A percentile compares a stretch with the other conserved stretches of the same genome.
phyloP scores from a whole-genome alignment of 23 tunicate species.

The Styela clava region DNA sequence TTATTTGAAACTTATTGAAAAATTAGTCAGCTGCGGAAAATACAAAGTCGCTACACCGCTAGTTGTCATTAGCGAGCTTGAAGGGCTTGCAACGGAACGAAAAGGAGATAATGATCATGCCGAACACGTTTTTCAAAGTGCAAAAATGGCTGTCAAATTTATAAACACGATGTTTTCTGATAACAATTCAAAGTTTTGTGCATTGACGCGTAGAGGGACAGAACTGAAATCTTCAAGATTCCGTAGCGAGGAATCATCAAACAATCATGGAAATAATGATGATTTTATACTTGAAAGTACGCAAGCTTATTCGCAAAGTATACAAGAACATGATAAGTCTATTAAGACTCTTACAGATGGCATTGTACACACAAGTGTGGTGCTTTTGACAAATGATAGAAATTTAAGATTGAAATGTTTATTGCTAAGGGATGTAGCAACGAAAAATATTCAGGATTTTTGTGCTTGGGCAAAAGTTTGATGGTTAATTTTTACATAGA shows the following conservation, averaged over 20 bases:
- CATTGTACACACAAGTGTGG: constrained; percentile 17
- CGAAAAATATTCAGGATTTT: constrained; percentile 51
- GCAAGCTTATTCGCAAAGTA: constrained; percentile 34
- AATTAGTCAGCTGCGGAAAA: constrained; percentile 29
- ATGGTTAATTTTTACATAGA: too few relatives aligned
- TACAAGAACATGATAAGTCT: constrained; percentile 14
- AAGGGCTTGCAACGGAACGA: constrained; percentile 70
- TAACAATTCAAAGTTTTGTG: constrained; percentile 10
- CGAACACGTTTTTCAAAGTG: constrained; percentile 40
- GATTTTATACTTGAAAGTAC: constrained; percentile 58
- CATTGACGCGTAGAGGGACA: constrained; percentile 16
- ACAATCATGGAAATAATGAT: constrained; percentile 67
- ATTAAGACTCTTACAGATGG: not conserved
- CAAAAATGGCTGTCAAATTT: constrained; percentile 38
- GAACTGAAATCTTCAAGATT: constrained; percentile 24
- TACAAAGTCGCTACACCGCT: constrained; percentile 57
- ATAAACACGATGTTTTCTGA: constrained; percentile 4
- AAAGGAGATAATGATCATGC: constrained; percentile 52
- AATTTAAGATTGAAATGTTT: constrained; percentile 72
- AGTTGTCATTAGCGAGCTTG: constrained; percentile 60
- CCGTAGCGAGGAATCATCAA: constrained; percentile 16
- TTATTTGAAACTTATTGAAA: constrained; percentile 42
- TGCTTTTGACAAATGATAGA: constrained; percentile 79
- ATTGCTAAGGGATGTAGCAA: constrained; percentile 47
- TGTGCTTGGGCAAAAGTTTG: constrained; percentile 41